phyloP scores from a whole-genome alignment of 2,113 vertebrate genomes.

The Tenrec ecaudatus region DNA sequence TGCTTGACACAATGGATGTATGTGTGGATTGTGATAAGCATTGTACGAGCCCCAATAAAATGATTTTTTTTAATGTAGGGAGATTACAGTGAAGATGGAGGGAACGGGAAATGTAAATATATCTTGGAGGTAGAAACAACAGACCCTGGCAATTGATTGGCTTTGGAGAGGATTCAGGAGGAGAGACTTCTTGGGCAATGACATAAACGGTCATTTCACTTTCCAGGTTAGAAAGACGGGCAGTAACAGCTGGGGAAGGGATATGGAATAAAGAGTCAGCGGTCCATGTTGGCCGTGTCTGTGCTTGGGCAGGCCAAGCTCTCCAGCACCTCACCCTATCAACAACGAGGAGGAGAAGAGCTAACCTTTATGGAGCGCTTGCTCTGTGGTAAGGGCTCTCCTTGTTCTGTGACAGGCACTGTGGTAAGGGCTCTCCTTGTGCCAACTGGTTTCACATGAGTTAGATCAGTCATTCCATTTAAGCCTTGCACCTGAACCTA shows the following conservation, averaged over 20 bases:
- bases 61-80: neutral
- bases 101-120: neutral
- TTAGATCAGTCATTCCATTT: neutral
- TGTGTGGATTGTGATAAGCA: too few species aligned
- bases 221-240: neutral
- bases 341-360: neutral
- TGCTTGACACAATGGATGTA: too few species aligned
- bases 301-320: neutral
- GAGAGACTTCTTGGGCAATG: neutral
- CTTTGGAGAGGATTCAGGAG: neutral
- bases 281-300: neutral
- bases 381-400: neutral
- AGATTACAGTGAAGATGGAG: neutral
- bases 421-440: neutral
- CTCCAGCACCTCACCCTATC: neutral
- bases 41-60: too few species aligned
- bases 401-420: neutral
- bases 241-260: neutral
- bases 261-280: neutral
- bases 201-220: neutral
- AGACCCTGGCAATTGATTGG: neutral
- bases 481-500: neutral
- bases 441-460: neutral
- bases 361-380: neutral
- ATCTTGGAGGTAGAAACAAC: neutral